Conservation (phyloP, 2,797 vertebrate genomes). For the Australoheros facetus region DNA sequence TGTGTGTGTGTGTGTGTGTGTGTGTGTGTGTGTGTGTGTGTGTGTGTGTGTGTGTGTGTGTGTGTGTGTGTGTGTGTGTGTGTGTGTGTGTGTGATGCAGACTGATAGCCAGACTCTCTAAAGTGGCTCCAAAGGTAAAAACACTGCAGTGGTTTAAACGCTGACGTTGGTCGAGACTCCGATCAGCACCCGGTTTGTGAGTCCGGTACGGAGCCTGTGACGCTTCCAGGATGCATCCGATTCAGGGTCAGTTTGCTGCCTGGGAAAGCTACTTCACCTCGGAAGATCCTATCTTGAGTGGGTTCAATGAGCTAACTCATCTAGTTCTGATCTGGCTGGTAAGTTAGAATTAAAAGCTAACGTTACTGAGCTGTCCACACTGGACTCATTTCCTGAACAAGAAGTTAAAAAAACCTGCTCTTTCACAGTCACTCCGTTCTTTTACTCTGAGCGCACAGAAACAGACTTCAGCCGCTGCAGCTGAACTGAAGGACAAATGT, state of each 20-base stretch:
- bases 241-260: neutral
- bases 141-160: neutral
- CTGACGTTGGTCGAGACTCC: neutral
- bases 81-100: no score
- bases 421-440: no score
- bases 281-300: neutral
- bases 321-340: neutral
- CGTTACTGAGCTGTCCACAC: no score
- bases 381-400: neutral
- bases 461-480: neutral
- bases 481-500: neutral
- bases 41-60: no score
- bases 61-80: no score
- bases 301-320: neutral
- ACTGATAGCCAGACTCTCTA: neutral
- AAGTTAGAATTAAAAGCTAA: neutral
- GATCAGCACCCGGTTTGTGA: neutral
- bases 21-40: neutral
- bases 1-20: no score
- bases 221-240: fast-evolving
- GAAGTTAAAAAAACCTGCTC: no score
- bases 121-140: neutral
- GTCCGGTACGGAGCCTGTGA: fast-evolving
- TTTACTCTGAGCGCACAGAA: no score
- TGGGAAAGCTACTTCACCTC: neutral